Percentiles rank a stretch among this genome's conserved stretches.
These are phyloP conservation scores for Eublepharis macularius DNA, from an alignment of 2,113 vertebrate genomes.

Conservation along the genomic window DNA sequence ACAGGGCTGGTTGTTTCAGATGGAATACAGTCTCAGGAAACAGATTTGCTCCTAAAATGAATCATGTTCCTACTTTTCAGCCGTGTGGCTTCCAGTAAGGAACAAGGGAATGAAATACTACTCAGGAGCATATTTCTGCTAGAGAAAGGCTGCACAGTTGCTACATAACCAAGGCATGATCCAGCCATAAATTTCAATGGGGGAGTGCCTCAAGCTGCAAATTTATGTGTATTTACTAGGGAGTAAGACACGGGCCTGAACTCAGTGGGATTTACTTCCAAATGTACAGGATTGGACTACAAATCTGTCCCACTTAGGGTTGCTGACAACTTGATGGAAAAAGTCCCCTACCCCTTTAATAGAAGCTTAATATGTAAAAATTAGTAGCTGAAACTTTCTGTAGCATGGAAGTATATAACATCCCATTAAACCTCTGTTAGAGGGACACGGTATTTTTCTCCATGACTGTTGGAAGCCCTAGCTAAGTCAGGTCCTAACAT, in stretches of 20 bases:
- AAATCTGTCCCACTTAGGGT: neutral
- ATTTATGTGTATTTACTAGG: neutral
- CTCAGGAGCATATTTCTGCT: neutral
- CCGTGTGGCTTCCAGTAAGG: slow-evolving; percentile 2
- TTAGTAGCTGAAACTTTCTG: neutral
- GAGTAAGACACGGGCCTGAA: neutral
- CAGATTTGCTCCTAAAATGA: neutral
- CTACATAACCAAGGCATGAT: neutral
- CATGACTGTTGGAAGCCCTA: too few relatives aligned
- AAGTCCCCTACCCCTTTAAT: too few relatives aligned
- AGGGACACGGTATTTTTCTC: too few relatives aligned
- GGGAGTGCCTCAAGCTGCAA: neutral
- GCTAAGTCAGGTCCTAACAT: too few relatives aligned
- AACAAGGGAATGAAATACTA: neutral
- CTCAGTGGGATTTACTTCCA: neutral
- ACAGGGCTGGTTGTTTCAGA: slow-evolving; percentile 14
- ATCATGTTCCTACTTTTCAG: slow-evolving; percentile 32
- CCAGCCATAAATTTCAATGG: neutral
- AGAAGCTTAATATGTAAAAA: too few relatives aligned
- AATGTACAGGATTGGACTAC: neutral
- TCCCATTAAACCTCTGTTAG: too few relatives aligned
- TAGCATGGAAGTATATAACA: neutral
- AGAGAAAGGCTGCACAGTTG: neutral
- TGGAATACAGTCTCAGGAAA: slow-evolving; percentile 14
- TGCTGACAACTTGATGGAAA: too few relatives aligned